Percentiles rank a stretch among this genome's conserved stretches.
These are phyloP conservation scores for Diploscapter pachys DNA, from an alignment of 1,140 invertebrate species.

Conservation along the genomic window DNA sequence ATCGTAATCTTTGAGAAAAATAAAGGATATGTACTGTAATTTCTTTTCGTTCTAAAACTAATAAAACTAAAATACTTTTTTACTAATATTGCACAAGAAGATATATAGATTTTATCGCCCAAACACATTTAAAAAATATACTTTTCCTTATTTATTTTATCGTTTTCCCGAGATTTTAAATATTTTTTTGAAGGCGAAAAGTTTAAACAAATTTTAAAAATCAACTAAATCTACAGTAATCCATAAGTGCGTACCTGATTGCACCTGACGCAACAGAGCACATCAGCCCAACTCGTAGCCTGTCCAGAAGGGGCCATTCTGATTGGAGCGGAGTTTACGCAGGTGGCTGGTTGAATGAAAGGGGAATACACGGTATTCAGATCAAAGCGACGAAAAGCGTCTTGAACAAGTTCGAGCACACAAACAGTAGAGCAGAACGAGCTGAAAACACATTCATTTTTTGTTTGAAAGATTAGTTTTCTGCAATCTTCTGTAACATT, in stretches of 20 bases:
- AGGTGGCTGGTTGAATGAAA: constrained; percentile 1
- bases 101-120: too few species aligned
- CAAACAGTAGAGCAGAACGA: too few species aligned
- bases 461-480: too few species aligned
- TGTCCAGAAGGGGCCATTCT: constrained; percentile 45
- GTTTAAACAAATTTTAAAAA: too few species aligned
- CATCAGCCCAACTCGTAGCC: constrained; percentile 44
- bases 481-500: too few species aligned
- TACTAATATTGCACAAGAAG: too few species aligned
- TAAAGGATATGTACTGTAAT: too few species aligned
- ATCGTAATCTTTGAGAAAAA: constrained; percentile 15
- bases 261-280: constrained; percentile 49
- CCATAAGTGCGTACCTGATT: constrained; percentile 34
- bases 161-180: background rate
- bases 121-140: background rate
- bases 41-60: too few species aligned
- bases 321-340: constrained; percentile 10
- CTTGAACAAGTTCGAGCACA: too few species aligned
- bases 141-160: background rate
- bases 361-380: constrained; percentile 36
- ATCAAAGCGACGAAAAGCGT: background rate
- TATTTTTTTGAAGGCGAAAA: too few species aligned
- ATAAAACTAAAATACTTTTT: too few species aligned
- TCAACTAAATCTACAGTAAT: background rate
- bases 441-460: too few species aligned